Conservation (phyloP, 2,113 vertebrate species). For the Fukomys damarensis region DNA sequence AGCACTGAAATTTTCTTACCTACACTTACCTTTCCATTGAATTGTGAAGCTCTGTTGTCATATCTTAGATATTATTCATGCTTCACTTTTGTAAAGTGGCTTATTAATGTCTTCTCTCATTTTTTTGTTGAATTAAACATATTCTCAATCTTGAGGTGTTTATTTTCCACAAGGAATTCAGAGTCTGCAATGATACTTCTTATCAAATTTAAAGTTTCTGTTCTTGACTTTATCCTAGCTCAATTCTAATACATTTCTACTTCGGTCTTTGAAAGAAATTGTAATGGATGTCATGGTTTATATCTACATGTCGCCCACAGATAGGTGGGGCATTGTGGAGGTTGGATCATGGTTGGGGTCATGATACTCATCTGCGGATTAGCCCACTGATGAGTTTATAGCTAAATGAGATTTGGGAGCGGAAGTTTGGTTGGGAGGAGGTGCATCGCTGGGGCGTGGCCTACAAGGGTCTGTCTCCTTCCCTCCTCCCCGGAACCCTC, state of each 20-base stretch:
- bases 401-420: background rate
- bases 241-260: constrained; percentile 6
- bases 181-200: background rate
- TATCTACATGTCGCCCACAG: background rate
- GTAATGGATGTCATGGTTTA: background rate
- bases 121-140: constrained; percentile 4
- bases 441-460: background rate
- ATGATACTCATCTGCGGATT: background rate
- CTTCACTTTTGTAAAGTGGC: constrained; percentile 32
- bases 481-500: background rate
- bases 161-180: constrained; percentile 5
- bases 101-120: background rate
- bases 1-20: background rate
- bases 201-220: constrained; percentile 45
- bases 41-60: background rate
- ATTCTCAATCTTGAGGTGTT: background rate
- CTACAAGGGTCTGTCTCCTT: background rate
- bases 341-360: background rate
- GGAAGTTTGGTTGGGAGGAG: background rate
- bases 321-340: background rate
- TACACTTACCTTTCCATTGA: background rate
- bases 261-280: background rate
- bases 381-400: background rate
- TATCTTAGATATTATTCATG: background rate
- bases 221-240: background rate